These are phyloP conservation scores for Clistopyga incitator DNA, from an alignment of 2,888 invertebrate genomes.

Conservation along the genomic window DNA sequence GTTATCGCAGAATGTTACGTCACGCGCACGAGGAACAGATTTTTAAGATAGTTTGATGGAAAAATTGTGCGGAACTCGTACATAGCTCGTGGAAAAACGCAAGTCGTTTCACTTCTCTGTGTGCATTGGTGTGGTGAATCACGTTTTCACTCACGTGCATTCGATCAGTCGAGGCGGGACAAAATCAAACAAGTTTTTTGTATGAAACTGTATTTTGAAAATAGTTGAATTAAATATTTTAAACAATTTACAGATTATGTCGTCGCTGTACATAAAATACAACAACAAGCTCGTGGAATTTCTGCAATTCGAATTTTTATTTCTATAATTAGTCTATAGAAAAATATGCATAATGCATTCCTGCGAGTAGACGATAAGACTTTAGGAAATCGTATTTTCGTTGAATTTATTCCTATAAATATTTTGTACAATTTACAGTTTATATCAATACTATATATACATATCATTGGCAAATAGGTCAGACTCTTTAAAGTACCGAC, in stretches of 20 bases:
- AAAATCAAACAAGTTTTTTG: slow-evolving; percentile 12
- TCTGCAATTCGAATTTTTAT: background rate
- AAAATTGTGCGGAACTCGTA: slow-evolving; percentile 10
- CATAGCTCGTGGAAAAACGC: background rate
- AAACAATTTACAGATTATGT: background rate
- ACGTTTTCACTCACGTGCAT: slow-evolving; percentile 16
- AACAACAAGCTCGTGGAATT: background rate
- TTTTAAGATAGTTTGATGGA: background rate
- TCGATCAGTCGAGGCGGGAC: slow-evolving; percentile 3
- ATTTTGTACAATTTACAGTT: slow-evolving; percentile 40
- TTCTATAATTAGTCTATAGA: background rate
- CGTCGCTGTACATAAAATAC: background rate
- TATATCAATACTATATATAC: slow-evolving; percentile 5
- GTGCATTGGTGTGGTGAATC: slow-evolving; percentile 23
- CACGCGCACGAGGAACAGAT: background rate
- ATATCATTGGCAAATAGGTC: background rate
- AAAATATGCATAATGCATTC: background rate
- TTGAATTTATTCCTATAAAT: background rate
- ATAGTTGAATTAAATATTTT: background rate
- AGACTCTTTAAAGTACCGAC: background rate
- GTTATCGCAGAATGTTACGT: background rate
- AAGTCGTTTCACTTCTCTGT: slow-evolving; percentile 3
- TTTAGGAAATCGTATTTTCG: background rate
- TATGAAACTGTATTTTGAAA: background rate
- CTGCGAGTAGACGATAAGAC: background rate